Percentiles rank a stretch among this genome's conserved stretches.
Conservation (phyloP, 2,888 invertebrate genomes). For the Cantharis flavilabris region DNA sequence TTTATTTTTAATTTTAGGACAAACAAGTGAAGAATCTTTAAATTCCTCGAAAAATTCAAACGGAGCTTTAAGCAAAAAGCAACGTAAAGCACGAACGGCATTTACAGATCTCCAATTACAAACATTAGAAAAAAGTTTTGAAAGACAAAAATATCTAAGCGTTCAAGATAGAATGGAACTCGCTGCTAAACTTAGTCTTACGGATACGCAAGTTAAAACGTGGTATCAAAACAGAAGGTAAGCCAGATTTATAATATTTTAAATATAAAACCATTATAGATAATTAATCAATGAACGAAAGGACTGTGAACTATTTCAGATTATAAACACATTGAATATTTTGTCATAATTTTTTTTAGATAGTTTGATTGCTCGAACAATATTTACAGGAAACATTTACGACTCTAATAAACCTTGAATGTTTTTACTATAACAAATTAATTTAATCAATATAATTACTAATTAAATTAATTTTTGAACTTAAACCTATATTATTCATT, state of each 20-base stretch:
- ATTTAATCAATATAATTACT: background rate
- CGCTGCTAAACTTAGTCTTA: slow-evolving; percentile 92
- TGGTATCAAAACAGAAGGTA: slow-evolving; percentile 99
- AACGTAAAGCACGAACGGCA: slow-evolving; percentile 94
- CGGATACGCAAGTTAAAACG: slow-evolving; percentile 99
- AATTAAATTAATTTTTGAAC: background rate
- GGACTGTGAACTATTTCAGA: no score
- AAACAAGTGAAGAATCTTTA: slow-evolving; percentile 82
- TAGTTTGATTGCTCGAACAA: no score
- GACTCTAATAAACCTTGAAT: background rate
- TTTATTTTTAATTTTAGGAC: slow-evolving; percentile 63
- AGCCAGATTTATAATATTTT: slow-evolving; percentile 45
- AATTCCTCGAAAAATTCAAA: slow-evolving; percentile 62
- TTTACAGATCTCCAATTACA: slow-evolving; percentile 98
- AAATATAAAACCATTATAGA: background rate
- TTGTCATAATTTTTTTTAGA: background rate
- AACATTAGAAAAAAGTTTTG: slow-evolving; percentile 95
- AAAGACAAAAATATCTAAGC: slow-evolving; percentile 94
- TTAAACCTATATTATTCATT: background rate
- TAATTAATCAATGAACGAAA: background rate
- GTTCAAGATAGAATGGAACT: slow-evolving; percentile 98
- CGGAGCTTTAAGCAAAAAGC: slow-evolving; percentile 80
- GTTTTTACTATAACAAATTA: background rate
- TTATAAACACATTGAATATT: no score
- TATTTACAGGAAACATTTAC: background rate